Conservation (phyloP, 2,888 invertebrate genomes). For the Heteromurus nitidus region DNA sequence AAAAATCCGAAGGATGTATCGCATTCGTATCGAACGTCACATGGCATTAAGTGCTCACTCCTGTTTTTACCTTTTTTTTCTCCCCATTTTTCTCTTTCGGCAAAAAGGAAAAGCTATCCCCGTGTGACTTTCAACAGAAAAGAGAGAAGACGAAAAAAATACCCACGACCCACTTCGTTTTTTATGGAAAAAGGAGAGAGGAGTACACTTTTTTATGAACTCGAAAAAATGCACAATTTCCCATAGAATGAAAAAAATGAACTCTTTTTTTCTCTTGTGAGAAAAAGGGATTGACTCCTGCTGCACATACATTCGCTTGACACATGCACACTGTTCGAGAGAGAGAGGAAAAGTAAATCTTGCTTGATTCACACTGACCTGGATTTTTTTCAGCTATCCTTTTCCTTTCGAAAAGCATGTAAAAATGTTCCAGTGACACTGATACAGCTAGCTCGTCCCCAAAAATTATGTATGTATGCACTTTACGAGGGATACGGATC, state of each 20-base stretch:
- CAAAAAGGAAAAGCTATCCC: background rate
- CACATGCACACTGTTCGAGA: no score
- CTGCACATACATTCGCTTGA: no score
- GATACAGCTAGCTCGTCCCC: conserved; percentile 43
- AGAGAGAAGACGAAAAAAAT: no score
- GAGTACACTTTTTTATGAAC: conserved; percentile 14
- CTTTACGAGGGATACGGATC: no score
- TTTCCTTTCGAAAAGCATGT: background rate
- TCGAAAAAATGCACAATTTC: conserved; percentile 9
- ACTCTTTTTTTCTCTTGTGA: background rate
- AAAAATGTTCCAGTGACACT: conserved; percentile 42
- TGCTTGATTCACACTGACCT: background rate
- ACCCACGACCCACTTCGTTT: background rate
- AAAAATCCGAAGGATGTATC: conserved; percentile 6
- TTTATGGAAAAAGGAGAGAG: background rate
- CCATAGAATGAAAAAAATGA: background rate
- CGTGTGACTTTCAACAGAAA: background rate
- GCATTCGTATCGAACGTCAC: conserved; percentile 12
- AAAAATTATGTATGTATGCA: background rate
- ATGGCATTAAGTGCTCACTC: conserved; percentile 22
- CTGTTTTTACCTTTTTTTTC: conserved; percentile 31
- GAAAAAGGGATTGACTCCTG: background rate
- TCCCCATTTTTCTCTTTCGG: background rate
- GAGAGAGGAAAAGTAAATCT: background rate
- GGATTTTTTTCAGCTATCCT: conserved; percentile 1